Evolutionary conservation across 2,888 invertebrate genomes (phyloP).

Genomic region (Ariolimax columbianus): DNA sequence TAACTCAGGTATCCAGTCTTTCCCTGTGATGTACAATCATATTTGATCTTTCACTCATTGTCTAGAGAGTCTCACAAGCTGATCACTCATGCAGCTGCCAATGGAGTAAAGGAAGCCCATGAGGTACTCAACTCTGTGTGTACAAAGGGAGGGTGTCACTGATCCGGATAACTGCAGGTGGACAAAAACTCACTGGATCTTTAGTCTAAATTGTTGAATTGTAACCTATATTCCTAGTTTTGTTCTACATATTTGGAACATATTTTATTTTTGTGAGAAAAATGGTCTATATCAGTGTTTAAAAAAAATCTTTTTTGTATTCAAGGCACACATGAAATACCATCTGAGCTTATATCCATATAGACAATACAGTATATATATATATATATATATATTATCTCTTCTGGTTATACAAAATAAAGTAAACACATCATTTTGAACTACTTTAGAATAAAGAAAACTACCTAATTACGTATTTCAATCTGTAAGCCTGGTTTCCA

Average conservation of each 20-base stretch:
- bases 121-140: conserved; percentile 77
- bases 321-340: no score
- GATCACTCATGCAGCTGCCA: conserved; percentile 78
- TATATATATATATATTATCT: no score
- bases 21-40: neutral
- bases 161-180: neutral
- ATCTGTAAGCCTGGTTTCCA: no score
- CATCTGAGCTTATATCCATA: no score
- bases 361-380: no score
- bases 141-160: conserved; percentile 70
- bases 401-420: no score
- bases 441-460: no score
- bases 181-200: neutral
- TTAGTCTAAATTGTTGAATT: neutral
- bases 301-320: no score
- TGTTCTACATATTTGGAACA: neutral
- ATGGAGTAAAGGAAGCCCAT: conserved; percentile 79
- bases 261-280: neutral
- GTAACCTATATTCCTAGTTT: neutral
- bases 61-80: conserved; percentile 78
- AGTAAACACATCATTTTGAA: no score
- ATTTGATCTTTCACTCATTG: conserved; percentile 39
- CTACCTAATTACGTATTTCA: no score
- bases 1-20: no score
- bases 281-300: no score